Conservation (phyloP, 2,888 invertebrate species). For the Aspidapion aeneum region DNA sequence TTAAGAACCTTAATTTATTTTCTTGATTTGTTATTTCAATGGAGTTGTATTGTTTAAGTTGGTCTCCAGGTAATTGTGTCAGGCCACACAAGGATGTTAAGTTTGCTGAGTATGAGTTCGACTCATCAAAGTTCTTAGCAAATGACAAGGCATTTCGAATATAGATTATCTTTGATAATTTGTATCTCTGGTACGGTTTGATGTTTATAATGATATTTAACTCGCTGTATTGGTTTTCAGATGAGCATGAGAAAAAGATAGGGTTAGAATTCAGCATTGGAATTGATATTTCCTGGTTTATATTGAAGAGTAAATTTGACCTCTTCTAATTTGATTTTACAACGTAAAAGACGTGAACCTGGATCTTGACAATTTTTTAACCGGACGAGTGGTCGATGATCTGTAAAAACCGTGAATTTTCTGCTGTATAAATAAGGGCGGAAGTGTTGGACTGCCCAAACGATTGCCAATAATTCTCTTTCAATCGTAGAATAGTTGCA, state of each 20-base stretch:
- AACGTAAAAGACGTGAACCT: conserved; percentile 31
- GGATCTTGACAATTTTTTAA: conserved; percentile 26
- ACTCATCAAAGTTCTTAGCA: not conserved
- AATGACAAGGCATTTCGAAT: not conserved
- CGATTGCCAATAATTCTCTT: not conserved
- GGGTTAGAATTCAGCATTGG: conserved; percentile 23
- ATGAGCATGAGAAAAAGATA: not conserved
- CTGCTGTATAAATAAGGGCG: conserved; percentile 35
- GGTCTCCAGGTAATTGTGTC: not conserved
- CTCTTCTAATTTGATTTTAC: conserved; percentile 30
- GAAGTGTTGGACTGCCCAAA: conserved; percentile 23
- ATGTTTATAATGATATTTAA: conserved; percentile 3
- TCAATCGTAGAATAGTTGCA: conserved; percentile 19
- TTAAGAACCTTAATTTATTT: not conserved
- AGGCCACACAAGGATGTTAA: not conserved
- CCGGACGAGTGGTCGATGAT: conserved; percentile 33
- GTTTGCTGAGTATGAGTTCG: not conserved
- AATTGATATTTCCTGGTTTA: conserved; percentile 31
- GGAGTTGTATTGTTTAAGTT: not conserved
- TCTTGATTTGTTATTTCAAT: not conserved
- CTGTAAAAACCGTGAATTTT: conserved; percentile 34
- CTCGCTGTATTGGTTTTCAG: not conserved
- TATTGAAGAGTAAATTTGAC: conserved; percentile 20
- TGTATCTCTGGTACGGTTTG: not conserved
- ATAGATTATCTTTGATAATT: conserved; percentile 1